These are phyloP conservation scores for Rhinoraja longicauda DNA, from an alignment of 2,797 vertebrate species.

Conservation along the genomic window DNA sequence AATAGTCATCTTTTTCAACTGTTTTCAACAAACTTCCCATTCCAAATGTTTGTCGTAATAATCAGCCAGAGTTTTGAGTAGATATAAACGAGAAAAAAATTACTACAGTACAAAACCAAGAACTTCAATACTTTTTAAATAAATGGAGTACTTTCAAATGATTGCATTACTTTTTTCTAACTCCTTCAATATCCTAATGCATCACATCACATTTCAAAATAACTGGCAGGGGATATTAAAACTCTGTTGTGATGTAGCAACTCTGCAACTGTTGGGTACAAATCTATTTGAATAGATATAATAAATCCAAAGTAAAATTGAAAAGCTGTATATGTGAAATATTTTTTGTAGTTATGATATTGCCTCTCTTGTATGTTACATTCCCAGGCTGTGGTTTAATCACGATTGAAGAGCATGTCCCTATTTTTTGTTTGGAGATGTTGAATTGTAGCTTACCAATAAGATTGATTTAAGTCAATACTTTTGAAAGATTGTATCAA, in stretches of 20 bases:
- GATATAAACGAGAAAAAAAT: neutral
- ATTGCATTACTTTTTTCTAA: neutral
- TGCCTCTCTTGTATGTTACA: neutral
- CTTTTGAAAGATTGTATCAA: constrained; percentile 17
- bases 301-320: neutral
- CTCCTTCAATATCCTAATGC: neutral
- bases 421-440: constrained; percentile 5
- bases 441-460: neutral
- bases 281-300: neutral
- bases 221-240: neutral
- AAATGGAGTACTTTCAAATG: neutral
- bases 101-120: neutral
- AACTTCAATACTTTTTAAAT: neutral
- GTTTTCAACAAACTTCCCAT: neutral
- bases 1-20: neutral
- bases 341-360: constrained; percentile 3
- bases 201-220: neutral
- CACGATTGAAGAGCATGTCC: neutral
- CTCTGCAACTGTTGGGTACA: neutral
- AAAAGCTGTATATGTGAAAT: constrained; percentile 20
- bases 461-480: constrained; percentile 27
- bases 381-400: neutral
- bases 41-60: neutral
- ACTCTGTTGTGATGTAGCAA: neutral
- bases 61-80: neutral